Evolutionary conservation across 2,888 invertebrate genomes (phyloP).

Genomic region (Tanypteryx hageni): DNA sequence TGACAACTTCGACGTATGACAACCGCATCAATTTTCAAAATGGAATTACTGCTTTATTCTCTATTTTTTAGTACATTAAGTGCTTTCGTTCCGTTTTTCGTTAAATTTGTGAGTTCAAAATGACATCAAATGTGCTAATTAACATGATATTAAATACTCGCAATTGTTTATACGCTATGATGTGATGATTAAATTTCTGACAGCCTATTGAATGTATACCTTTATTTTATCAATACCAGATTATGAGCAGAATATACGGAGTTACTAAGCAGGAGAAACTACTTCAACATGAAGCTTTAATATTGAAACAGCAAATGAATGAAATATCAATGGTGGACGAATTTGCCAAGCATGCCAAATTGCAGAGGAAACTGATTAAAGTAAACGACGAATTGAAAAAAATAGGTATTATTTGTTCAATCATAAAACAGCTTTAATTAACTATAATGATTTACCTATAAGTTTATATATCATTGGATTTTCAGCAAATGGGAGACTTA

Average conservation of each 20-base stretch:
- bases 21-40: background rate
- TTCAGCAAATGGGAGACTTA: constrained; percentile 45
- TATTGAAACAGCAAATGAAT: constrained; percentile 70
- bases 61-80: constrained; percentile 30
- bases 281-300: constrained; percentile 14
- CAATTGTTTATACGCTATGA: background rate
- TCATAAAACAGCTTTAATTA: background rate
- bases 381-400: constrained; percentile 71
- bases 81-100: constrained; percentile 59
- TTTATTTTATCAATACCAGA: background rate
- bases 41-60: constrained; percentile 46
- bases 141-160: background rate
- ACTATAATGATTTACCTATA: too few relatives aligned
- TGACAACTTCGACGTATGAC: constrained; percentile 18
- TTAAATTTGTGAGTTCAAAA: constrained; percentile 41
- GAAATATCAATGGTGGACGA: constrained; percentile 74
- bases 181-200: background rate
- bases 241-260: background rate
- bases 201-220: background rate
- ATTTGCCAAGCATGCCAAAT: constrained; percentile 74
- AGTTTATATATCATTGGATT: background rate
- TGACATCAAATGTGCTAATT: background rate
- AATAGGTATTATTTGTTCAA: constrained; percentile 70
- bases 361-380: constrained; percentile 73
- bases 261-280: constrained; percentile 2